Evolutionary conservation across 2,113 vertebrate genomes (phyloP), one percentile per base, ranked within the genome.

Genomic region (Plestiodon gilberti): DNA sequence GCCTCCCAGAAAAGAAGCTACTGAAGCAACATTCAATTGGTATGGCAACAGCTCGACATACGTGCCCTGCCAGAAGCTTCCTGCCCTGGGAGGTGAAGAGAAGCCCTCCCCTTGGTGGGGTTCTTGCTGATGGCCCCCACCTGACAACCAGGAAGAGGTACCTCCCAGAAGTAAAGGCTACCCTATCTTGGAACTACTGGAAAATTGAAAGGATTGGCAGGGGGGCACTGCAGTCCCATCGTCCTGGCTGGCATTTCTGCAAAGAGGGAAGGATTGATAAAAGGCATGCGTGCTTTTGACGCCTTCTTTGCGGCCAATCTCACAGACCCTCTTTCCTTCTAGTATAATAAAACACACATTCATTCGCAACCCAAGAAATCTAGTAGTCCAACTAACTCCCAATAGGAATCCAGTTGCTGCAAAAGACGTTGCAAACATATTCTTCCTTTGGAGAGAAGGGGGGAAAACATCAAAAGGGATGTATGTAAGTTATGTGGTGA

Each of bases 291-390:
- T 25, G 20, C 3, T 30, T 17, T 2, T 1, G 14, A 35, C 9
- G 17, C 1, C 6, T 20, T 0, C 30, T 28, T 14, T 1, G 55
- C 15, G 1, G 4, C 0, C 52, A n/a, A 10, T n/a, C 23, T 48
- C 43, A 48, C 43, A 48, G 43, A 48, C 43, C 43, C 43, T 48
- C 43, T 48, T 48, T 3, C 23, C 55, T 8, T 8, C 15, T 2
- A 30, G 13, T 25, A 23, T n/a, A 3, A 67, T 35, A 28, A 0
- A 22, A 10, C 3, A 18, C 64, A 28, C 38, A 25, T 75, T 14
- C 43, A 40, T 28, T 25, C 43, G 30, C 67, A 33, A 13, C 10
- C 65, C n/a, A n/a, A 25, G 30, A 69, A n/a, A 33, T 70, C n/a
- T n/a, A n/a, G 1, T 28, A 48, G 6, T 75, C 9, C 48, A 55